phyloP scores from a whole-genome alignment of 2,797 vertebrate species.

The Agapornis canus region DNA sequence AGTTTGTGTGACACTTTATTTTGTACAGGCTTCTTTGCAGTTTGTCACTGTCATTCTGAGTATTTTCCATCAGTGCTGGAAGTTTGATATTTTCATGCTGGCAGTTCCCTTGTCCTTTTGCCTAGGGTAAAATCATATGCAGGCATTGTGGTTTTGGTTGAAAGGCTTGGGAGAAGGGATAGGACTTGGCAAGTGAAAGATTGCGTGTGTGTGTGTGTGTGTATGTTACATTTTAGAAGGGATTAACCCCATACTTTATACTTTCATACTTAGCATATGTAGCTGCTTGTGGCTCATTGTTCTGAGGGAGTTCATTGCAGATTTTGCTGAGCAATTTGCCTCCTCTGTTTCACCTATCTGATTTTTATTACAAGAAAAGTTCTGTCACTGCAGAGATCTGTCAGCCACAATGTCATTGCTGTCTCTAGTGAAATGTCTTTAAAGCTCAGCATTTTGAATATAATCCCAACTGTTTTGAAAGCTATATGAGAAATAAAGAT shows the following conservation, averaged over 20 bases:
- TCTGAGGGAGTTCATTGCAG: neutral
- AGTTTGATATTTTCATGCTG: neutral
- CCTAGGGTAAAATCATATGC: neutral
- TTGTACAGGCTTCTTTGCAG: neutral
- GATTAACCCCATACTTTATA: neutral
- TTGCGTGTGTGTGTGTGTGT: neutral
- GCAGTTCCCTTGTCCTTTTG: neutral
- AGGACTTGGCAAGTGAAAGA: neutral
- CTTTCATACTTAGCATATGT: neutral
- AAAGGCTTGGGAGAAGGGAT: neutral
- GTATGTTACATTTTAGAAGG: neutral
- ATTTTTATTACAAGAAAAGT: neutral
- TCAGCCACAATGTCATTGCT: neutral
- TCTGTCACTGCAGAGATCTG: neutral
- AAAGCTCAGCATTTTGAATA: neutral
- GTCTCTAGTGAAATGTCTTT: neutral
- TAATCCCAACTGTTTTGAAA: neutral
- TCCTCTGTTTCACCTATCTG: neutral
- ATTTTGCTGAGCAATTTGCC: neutral
- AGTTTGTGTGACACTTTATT: neutral
- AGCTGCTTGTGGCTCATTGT: neutral
- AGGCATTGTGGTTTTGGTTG: neutral
- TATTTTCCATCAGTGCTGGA: neutral
- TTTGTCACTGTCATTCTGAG: neutral
- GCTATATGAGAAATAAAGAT: neutral